These are phyloP conservation scores for Tetramorium parvispinum DNA, from an alignment of 1,140 invertebrate genomes.

Conservation along the genomic window DNA sequence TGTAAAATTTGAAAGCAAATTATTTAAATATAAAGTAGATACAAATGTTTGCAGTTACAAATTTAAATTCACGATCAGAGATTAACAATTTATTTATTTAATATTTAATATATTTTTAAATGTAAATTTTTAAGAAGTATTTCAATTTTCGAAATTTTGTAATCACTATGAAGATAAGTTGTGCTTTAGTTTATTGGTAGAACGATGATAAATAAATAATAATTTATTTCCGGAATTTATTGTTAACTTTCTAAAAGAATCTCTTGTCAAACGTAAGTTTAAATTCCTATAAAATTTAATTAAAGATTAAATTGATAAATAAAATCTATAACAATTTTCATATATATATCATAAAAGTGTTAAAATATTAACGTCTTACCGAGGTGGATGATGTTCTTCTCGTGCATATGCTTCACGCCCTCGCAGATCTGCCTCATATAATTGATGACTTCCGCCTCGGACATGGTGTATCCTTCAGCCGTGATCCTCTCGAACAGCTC, in stretches of 20 bases:
- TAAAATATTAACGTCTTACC: constrained; percentile 84
- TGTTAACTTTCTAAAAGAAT: background rate
- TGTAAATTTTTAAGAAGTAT: background rate
- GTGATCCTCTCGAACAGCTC: constrained; percentile 99
- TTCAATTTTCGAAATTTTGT: background rate
- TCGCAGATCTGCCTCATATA: constrained; percentile 99
- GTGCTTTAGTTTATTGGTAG: background rate
- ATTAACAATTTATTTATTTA: no score
- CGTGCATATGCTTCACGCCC: constrained; percentile 99
- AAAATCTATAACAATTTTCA: background rate
- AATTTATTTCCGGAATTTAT: background rate
- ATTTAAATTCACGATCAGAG: no score
- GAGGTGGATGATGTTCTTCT: constrained; percentile 99
- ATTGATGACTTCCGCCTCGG: constrained; percentile 99
- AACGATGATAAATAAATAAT: background rate
- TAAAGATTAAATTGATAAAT: background rate
- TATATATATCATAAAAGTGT: background rate
- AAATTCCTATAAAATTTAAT: background rate
- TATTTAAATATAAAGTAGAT: background rate
- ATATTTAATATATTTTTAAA: background rate
- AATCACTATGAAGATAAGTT: background rate
- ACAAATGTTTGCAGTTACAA: no score
- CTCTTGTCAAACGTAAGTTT: background rate
- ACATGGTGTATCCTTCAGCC: constrained; percentile 98
- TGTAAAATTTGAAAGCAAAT: background rate